Evolutionary conservation across 2,797 vertebrate species (phyloP).

Genomic region (Cheirogaleus major): DNA sequence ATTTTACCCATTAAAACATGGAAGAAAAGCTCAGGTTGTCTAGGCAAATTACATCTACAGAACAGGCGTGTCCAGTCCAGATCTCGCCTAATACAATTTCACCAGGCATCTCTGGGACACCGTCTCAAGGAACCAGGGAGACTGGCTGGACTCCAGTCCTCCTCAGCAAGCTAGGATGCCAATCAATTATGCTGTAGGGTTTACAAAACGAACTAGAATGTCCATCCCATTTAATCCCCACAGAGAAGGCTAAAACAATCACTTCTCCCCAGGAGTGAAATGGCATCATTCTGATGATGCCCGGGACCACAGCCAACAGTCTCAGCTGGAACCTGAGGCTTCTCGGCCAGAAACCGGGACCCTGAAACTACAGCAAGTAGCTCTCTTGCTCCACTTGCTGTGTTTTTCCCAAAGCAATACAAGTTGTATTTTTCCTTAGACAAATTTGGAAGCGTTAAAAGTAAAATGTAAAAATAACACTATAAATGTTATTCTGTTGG

Average conservation of each 20-base stretch:
- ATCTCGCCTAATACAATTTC: background rate
- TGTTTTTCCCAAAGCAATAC: background rate
- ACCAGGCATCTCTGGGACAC: background rate
- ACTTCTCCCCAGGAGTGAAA: slow-evolving; percentile 35
- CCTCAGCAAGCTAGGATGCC: background rate
- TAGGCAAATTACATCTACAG: background rate
- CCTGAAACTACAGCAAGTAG: background rate
- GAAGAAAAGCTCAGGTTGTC: background rate
- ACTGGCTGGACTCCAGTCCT: background rate
- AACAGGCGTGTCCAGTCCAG: background rate
- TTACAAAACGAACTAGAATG: background rate
- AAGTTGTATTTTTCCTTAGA: background rate
- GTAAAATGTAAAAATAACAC: slow-evolving; percentile 30
- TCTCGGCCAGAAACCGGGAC: background rate
- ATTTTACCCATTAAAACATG: background rate
- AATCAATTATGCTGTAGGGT: background rate
- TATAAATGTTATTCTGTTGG: background rate
- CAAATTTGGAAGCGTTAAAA: background rate
- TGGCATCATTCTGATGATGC: background rate
- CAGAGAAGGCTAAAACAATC: slow-evolving; percentile 47
- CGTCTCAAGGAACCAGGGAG: background rate
- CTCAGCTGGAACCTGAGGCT: slow-evolving; percentile 28
- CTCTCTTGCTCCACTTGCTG: background rate
- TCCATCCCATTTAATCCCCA: slow-evolving; percentile 35
- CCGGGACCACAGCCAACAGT: background rate